Conservation (phyloP, 1,140 invertebrate genomes). For the Nasonia giraulti region DNA sequence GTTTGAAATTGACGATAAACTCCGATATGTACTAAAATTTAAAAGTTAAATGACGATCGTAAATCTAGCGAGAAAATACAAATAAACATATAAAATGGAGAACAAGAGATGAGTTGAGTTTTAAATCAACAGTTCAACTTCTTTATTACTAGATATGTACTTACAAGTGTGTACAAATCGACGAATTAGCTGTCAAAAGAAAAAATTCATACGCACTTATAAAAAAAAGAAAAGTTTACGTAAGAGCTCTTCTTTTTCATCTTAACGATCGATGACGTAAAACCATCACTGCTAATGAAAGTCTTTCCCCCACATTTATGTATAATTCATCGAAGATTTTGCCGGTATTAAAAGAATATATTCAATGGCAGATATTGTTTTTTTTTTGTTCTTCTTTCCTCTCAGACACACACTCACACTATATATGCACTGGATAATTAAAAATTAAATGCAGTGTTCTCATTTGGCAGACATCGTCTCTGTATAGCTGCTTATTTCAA, state of each 20-base stretch:
- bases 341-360: background rate
- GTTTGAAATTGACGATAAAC: too few species aligned
- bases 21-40: too few species aligned
- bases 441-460: constrained; percentile 7
- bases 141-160: constrained; percentile 10
- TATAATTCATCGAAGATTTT: background rate
- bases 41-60: too few species aligned
- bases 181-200: background rate
- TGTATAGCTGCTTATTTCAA: background rate
- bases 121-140: constrained; percentile 15
- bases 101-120: background rate
- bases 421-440: background rate
- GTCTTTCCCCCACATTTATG: background rate
- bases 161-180: constrained; percentile 15
- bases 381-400: background rate
- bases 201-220: background rate
- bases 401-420: background rate
- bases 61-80: too few species aligned
- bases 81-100: too few species aligned
- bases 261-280: constrained; percentile 16
- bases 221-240: background rate
- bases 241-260: background rate
- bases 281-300: background rate
- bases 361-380: background rate
- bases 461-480: background rate